Conservation (phyloP, 2,113 vertebrate species). For the Solenodon paradoxus region DNA sequence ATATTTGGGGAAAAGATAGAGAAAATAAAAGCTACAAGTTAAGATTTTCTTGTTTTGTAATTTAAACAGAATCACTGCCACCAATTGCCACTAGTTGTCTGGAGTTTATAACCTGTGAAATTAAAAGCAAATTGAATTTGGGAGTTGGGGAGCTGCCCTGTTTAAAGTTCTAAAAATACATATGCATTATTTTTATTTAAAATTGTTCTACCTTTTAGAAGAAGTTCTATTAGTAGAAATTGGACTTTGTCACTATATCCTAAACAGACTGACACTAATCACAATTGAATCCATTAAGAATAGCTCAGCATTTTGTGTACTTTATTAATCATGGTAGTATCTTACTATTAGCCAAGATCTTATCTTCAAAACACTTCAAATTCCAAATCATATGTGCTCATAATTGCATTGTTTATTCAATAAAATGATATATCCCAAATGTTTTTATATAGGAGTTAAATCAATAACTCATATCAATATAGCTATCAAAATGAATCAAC, state of each 20-base stretch:
- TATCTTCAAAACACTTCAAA: neutral
- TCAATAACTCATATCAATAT: neutral
- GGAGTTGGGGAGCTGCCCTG: slow-evolving; percentile 19
- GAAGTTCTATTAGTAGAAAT: neutral
- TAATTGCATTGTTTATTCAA: neutral
- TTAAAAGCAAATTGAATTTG: slow-evolving; percentile 70
- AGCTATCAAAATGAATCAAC: neutral
- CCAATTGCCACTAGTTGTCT: slow-evolving; percentile 41
- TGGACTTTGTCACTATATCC: neutral
- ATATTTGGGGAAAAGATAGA: neutral
- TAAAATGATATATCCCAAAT: neutral
- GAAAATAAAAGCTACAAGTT: neutral
- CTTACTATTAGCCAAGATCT: neutral
- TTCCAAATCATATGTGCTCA: neutral
- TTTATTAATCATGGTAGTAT: neutral
- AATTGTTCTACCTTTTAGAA: slow-evolving; percentile 25
- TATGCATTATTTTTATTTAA: slow-evolving; percentile 41
- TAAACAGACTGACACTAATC: neutral
- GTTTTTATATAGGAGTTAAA: neutral
- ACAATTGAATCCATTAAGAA: neutral
- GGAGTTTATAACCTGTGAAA: slow-evolving; percentile 69
- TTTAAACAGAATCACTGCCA: slow-evolving; percentile 11
- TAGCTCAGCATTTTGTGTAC: neutral
- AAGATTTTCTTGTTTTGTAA: slow-evolving; percentile 45
- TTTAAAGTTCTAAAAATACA: slow-evolving; percentile 45